Base-by-base conservation (phyloP, 1,140 invertebrate genomes). In the Drosophila willistoni region DNA sequence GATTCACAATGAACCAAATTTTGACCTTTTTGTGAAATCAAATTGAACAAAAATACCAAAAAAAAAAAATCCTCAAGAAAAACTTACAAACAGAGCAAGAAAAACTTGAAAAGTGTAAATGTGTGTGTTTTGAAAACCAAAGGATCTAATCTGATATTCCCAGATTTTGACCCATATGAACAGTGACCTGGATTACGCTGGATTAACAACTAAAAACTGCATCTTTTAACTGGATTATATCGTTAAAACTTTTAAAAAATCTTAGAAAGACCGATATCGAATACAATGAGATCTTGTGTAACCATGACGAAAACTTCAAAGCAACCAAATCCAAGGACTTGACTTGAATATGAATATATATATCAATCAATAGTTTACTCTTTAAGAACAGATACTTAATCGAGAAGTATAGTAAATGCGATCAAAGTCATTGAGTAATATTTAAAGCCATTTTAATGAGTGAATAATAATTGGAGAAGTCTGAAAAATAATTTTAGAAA, bases 11-110 rank as follows among this genome's bases (percentile, higher is more conserved):
- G 12, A 22, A 51, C 68, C 70, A 79, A 29, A 60, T 75, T 77
- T 89, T 90, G 79, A 91, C 79, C 85, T 87, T 87, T 87, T 83
- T 73, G 75, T 65, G 68, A 67, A 85, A 51, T 51, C 61, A 78
- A 54, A 81, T 44, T 67, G 42, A 86, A 68, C 61, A 29, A 29
- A 29, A 29, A 29, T 7, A 29, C 0, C 6, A 72, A 65, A 65
- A n/a, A n/a, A n/a, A n/a, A n/a, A n/a, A n/a, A 51, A 64, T 25
- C 22, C 22, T 25, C 22, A 57, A 66, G 65, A 65, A 47, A 81
- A 81, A 71, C 36, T 39, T 5, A 39, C 1, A 39, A 39, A 39
- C 10, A 39, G 12, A 39, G 36, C 36, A 39, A 65, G 55, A 81
- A 81, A 71, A 61, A 22, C 47, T 29, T 65, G 68, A 68, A 68